Percentiles rank a stretch among this genome's conserved stretches.
These are phyloP conservation scores for Serrognathus titanus DNA, from an alignment of 2,888 invertebrate species.

Conservation along the genomic window DNA sequence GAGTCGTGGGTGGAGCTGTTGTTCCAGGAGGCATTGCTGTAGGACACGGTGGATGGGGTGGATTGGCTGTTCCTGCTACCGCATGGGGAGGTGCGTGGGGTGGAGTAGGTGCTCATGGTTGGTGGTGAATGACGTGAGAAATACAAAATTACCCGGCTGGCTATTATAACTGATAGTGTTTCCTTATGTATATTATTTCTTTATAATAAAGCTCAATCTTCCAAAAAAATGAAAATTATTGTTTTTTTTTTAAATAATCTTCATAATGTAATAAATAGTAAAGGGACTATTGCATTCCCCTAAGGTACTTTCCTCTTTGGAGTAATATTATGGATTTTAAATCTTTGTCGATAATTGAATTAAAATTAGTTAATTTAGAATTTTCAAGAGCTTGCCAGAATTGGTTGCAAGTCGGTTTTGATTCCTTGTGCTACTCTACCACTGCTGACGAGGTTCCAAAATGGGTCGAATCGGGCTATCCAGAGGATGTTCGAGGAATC, in stretches of 20 bases:
- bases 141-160: background rate
- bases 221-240: background rate
- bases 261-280: too few species aligned
- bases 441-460: too few species aligned
- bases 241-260: background rate
- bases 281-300: too few species aligned
- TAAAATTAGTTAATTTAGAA: too few species aligned
- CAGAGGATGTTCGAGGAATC: too few species aligned
- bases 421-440: too few species aligned
- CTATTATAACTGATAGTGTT: constrained; percentile 7
- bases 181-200: constrained; percentile 3
- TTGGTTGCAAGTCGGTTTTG: too few species aligned
- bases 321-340: too few species aligned
- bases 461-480: too few species aligned
- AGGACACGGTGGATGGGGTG: constrained; percentile 18
- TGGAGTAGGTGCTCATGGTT: constrained; percentile 4
- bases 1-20: constrained; percentile 38
- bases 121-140: constrained; percentile 4
- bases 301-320: too few species aligned
- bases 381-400: too few species aligned
- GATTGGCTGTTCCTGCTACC: constrained; percentile 9
- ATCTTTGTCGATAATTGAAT: too few species aligned
- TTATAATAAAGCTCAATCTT: constrained; percentile 12
- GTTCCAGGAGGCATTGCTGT: constrained; percentile 35
- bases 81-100: constrained; percentile 17